These are phyloP conservation scores for Cirrhinus molitorella DNA, from an alignment of 2,797 vertebrate species.

Conservation along the genomic window DNA sequence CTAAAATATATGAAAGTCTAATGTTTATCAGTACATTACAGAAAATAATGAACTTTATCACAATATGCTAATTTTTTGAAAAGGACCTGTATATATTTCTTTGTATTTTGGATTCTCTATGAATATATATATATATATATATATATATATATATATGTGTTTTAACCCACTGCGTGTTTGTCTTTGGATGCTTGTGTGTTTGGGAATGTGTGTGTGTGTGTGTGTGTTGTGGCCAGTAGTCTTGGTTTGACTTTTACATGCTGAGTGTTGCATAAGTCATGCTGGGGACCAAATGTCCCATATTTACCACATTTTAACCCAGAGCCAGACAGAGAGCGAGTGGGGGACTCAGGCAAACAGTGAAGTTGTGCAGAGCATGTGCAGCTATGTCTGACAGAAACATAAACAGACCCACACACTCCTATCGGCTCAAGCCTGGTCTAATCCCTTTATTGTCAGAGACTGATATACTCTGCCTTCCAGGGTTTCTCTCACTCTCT, in stretches of 20 bases:
- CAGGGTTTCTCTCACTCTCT: constrained; percentile 48
- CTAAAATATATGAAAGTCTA: no score
- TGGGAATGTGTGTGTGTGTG: not conserved
- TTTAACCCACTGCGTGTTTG: not conserved
- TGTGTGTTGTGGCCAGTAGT: constrained; percentile 27
- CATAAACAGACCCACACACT: constrained; percentile 33
- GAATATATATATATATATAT: no score
- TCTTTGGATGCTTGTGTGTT: constrained; percentile 24
- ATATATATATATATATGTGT: no score
- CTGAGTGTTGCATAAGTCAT: constrained; percentile 71
- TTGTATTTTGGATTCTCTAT: no score
- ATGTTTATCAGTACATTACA: no score
- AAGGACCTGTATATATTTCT: no score
- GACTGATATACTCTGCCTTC: constrained; percentile 53
- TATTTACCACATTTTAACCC: constrained; percentile 71
- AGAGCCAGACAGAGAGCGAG: constrained; percentile 48
- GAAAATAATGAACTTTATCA: no score
- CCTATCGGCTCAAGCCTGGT: constrained; percentile 41
- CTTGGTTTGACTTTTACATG: constrained; percentile 54
- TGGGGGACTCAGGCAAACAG: constrained; percentile 10
- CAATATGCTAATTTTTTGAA: no score
- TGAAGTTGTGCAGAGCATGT: constrained; percentile 36
- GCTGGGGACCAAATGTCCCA: constrained; percentile 75
- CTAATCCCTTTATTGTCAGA: constrained; percentile 59
- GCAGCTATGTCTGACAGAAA: constrained; percentile 34